Base-by-base conservation (phyloP, 2,888 invertebrate species). In the Hesperia comma region DNA sequence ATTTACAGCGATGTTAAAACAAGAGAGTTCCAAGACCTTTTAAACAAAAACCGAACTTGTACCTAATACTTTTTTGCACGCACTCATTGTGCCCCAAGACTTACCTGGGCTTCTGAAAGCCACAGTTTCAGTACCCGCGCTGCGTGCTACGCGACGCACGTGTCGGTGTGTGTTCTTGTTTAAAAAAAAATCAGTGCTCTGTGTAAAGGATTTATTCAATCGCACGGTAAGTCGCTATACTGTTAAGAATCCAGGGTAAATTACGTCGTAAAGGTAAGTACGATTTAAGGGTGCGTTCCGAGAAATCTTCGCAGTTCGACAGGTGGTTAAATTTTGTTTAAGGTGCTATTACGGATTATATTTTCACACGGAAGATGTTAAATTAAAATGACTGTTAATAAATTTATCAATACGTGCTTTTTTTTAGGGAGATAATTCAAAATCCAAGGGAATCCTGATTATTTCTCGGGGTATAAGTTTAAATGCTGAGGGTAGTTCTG, bases 281-380 rank as follows among this genome's bases (percentile, higher is more conserved):
- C 10, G 12, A 12, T 37, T 37, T 37, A 37, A 37, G 37, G 37
- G 37, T 37, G 10, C 37, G 37, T 10, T 12, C 12, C 12, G 37
- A 37, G 12, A 37, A 12, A 12, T 8, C 12, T 43, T n/a, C 3
- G n/a, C 21, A 37, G 14, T 55, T n/a, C n/a, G 58, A 58, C 58
- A 43, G 58, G 58, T 58, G 43, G 58, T 43, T 58, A 41, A 43
- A 43, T 58, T 58, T n/a, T 2, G 19, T 58, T 58, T 26, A 58
- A 5, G 17, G 12, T 58, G n/a, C 43, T 12, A 17, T 46, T 2
- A 17, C 7, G 43, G 17, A 8, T 8, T 10, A 14, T 3, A 2
- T 26, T 14, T 41, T 8, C 41, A 41, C 41, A 41, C 6, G 14
- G 14, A 41, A 41, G 14, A 0, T 41, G 6, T 26, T 26, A 26